phyloP scores from a whole-genome alignment of 1,140 invertebrate genomes.

The Drosophila melanogaster region Release_6_plus_ISO1_MT NT_033777.3:28857501-28858000 shows the following conservation, averaged over 20 bases:
- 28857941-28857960: slow-evolving; percentile 1
- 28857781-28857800: slow-evolving; percentile 69
- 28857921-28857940: not conserved
- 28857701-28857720: too few relatives aligned
- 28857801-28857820: slow-evolving; percentile 42
- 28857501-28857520: slow-evolving; percentile 20
- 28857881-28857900: slow-evolving; percentile 43
- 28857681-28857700: not conserved
- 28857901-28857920: slow-evolving; percentile 71
- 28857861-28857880: slow-evolving; percentile 73
- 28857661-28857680: slow-evolving; percentile 6
- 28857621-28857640: slow-evolving; percentile 25
- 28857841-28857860: slow-evolving; percentile 10
- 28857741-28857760: slow-evolving; percentile 51
- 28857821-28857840: slow-evolving; percentile 5
- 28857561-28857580: slow-evolving; percentile 55
- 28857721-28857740: not conserved
- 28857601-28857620: slow-evolving; percentile 65
- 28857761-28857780: slow-evolving; percentile 80
- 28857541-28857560: slow-evolving; percentile 25
- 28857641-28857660: slow-evolving; percentile 45
- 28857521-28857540: not conserved
- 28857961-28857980: slow-evolving; percentile 36
- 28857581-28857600: slow-evolving; percentile 70
- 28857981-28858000: slow-evolving; percentile 62